Evolutionary conservation across 2,113 vertebrate species (phyloP).

Genomic region (Chaetops frenatus): DNA sequence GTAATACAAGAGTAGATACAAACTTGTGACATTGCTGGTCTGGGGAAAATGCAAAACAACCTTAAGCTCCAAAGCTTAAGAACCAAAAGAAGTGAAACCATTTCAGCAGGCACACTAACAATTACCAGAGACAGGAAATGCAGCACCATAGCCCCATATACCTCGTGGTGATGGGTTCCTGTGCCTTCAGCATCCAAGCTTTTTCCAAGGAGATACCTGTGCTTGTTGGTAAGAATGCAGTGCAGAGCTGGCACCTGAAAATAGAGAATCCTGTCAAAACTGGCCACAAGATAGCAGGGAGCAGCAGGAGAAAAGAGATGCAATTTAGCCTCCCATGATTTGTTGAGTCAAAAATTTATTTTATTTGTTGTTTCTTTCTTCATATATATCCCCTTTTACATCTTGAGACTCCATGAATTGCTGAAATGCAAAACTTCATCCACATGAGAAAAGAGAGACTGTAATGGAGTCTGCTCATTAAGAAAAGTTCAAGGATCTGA

Average conservation of each 20-base stretch:
- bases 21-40: neutral
- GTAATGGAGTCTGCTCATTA: neutral
- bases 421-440: neutral
- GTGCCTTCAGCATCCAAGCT: neutral
- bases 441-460: neutral
- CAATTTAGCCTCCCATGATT: neutral
- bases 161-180: neutral
- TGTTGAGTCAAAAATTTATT: slow-evolving; percentile 15
- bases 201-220: neutral
- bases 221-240: neutral
- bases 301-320: neutral
- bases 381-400: neutral
- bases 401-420: neutral
- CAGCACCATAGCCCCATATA: fast-evolving
- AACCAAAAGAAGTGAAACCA: neutral
- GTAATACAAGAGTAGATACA: neutral
- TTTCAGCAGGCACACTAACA: neutral
- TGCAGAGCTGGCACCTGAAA: neutral
- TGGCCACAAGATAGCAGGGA: neutral
- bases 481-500: neutral
- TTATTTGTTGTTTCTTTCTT: neutral
- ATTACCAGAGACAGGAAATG: neutral
- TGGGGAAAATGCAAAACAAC: neutral
- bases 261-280: neutral
- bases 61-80: too few relatives aligned